Base-by-base conservation (phyloP, 1,140 invertebrate species). In the Helicoverpa zea region DNA sequence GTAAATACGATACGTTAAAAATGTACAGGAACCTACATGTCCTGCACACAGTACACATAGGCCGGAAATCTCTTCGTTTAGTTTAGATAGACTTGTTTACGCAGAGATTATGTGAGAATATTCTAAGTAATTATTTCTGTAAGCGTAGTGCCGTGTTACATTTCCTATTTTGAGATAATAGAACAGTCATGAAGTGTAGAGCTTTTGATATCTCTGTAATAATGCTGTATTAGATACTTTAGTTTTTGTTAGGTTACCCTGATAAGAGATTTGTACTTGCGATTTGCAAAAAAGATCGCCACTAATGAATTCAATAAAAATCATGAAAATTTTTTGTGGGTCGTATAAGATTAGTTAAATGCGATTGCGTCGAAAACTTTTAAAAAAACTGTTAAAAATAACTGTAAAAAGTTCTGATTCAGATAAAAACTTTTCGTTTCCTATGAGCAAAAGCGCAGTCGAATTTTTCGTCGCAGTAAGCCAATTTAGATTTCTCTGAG, bases 1-100 rank as follows among this genome's bases (percentile, higher is more conserved):
- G 79, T 82, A 83, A 84, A 83, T 81, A 81, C 18, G 18, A 70
- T 80, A 77, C 51, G 56, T 58, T 80, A 73, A 80, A 81, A 81
- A 68, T 75, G 75, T 79, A 76, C 43, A 76, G 63, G 43, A 51
- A 61, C 11, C 58, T 76, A 76, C 56, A 61, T 63, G 47, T 18
- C n/a, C 58, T 2, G 54, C 35, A 18, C 11, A 18, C 16, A 18
- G 16, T 61, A 63, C 43, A 4, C 43, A 63, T 52, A 18, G 61
- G 56, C 35, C 75, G 63, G 75, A 78, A 78, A 54, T 66, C 2
- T 66, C 61, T 13, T 29, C 63, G 56, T 76, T 76, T 63, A 63
- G 56, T 76, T 76, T 52, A 76, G 58, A 76, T 76, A 76, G 58
- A 51, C 12, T 2, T 63, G 43, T 61, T 23, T 63, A 76, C 14